A percentile compares a stretch with the other conserved stretches of the same genome.
Evolutionary conservation across 2,888 invertebrate genomes (phyloP).

Genomic region (Agapetus fuscipes): DNA sequence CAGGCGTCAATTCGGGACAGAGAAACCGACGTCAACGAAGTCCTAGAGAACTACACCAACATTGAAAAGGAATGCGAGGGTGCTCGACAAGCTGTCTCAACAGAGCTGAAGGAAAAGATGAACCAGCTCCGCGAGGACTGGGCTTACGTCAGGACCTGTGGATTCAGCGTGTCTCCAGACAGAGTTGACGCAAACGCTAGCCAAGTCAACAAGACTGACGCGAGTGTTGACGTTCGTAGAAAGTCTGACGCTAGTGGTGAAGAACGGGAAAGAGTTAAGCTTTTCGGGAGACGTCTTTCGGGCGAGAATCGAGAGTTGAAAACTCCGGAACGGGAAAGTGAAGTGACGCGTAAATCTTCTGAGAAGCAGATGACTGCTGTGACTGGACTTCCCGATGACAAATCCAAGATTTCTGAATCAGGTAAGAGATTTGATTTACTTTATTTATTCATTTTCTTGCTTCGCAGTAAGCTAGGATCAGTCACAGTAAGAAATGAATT

Average conservation of each 20-base stretch:
- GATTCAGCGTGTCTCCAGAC: too few relatives aligned
- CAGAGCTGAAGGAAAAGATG: conserved; percentile 36
- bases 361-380: conserved; percentile 9
- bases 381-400: conserved; percentile 5
- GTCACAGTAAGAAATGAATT: too few relatives aligned
- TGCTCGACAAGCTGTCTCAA: conserved; percentile 29
- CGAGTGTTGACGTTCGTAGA: too few relatives aligned
- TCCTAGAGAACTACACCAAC: conserved; percentile 54
- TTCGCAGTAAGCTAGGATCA: too few relatives aligned
- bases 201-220: too few relatives aligned
- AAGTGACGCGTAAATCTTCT: too few relatives aligned
- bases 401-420: conserved; percentile 8
- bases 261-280: too few relatives aligned
- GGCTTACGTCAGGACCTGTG: conserved; percentile 31
- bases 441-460: neutral
- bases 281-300: too few relatives aligned
- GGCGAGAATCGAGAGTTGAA: too few relatives aligned
- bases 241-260: too few relatives aligned
- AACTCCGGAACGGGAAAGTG: too few relatives aligned
- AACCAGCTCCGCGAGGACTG: conserved; percentile 43
- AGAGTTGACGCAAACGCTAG: too few relatives aligned
- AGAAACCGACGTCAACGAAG: conserved; percentile 50
- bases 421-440: conserved; percentile 3
- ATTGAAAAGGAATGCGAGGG: conserved; percentile 43
- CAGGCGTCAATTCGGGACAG: conserved; percentile 42